Evolutionary conservation across 2,797 vertebrate genomes (phyloP), one percentile per base, ranked within the genome.

Genomic region (Paratrypauchen microcephalus): DNA sequence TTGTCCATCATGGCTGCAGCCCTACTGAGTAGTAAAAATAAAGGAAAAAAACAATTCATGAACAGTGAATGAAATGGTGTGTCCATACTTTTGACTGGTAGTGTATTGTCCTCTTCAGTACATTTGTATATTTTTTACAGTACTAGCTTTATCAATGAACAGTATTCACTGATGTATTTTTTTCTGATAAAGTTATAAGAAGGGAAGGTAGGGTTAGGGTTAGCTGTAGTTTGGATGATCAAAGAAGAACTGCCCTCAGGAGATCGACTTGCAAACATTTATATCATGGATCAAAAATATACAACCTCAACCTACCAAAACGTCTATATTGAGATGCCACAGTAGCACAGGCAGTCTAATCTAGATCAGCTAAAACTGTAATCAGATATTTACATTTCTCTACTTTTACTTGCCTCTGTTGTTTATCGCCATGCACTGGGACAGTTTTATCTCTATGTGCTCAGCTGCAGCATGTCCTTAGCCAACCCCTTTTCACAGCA

Each of bases 401-500:
- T 16, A n/a, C 39, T 39, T 64, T 47, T 26, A 64, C 41, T 36
- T 64, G 41, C 73, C 11, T 23, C 21, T 26, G 45, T 65, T 36
- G 18, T 16, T 54, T 21, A 52, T 48, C 67, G 3, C 1, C 2
- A 19, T 41, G 68, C 70, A 11, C 59, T 4, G 9, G 32, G 18
- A 11, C 36, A 62, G 24, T 41, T 21, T 48, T 19, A 36, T 75
- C 64, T 70, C 54, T 60, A 66, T 24, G 4, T 36, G 48, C 50
- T 69, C 70, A 68, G 57, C 26, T 80, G 59, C 55, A 63, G 58
- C 30, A 45, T 77, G 61, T 84, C 75, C 68, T 77, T 32, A 50
- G 28, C 61, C 58, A 48, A 64, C 39, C 23, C 32, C 61, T 63
- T 57, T 57, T 47, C 41, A 63, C 4, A 12, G 23, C 48, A 58